phyloP scores from a whole-genome alignment of 2,888 invertebrate species.

The Mythimna vitellina region DNA sequence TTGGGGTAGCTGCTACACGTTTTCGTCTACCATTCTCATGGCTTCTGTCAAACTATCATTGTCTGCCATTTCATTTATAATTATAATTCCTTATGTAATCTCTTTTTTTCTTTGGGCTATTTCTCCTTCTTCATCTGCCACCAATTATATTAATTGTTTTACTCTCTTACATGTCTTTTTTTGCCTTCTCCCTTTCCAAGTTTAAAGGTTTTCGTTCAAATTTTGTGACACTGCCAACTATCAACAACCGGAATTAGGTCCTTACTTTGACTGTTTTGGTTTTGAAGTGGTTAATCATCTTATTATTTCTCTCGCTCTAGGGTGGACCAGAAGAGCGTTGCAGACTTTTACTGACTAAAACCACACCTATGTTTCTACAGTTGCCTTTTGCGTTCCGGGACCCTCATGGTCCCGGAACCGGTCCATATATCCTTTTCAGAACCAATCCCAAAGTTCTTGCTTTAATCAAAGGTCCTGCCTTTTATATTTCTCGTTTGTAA shows the following conservation, averaged over 20 bases:
- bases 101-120: background rate
- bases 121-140: background rate
- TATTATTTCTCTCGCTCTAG: too few species aligned
- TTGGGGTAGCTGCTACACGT: background rate
- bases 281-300: too few species aligned
- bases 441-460: too few species aligned
- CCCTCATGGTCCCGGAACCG: too few species aligned
- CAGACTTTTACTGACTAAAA: too few species aligned
- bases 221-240: background rate
- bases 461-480: background rate
- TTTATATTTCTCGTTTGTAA: background rate
- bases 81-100: background rate
- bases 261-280: background rate
- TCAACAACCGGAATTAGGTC: background rate
- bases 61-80: background rate
- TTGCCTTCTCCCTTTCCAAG: background rate
- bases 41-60: background rate
- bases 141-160: background rate
- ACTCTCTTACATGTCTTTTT: background rate
- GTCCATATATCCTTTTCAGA: too few species aligned
- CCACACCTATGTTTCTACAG: too few species aligned
- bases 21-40: background rate
- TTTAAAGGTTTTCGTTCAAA: background rate
- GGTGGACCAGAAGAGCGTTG: too few species aligned
- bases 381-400: too few species aligned